phyloP scores from a whole-genome alignment of 1,140 invertebrate genomes.

The Drosophila nikananu region DNA sequence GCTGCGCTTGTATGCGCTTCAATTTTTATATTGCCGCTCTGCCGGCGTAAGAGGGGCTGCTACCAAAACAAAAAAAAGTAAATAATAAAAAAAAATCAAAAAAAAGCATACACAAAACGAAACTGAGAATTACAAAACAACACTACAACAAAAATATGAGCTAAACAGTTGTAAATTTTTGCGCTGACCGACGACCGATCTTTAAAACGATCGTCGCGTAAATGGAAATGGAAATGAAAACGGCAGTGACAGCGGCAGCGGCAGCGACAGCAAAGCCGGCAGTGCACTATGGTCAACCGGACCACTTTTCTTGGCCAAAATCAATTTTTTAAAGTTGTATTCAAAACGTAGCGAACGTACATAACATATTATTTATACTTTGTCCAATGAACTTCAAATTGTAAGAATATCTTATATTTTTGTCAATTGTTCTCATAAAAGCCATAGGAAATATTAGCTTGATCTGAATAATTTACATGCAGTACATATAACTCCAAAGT shows the following conservation, averaged over 20 bases:
- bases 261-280: slow-evolving; percentile 17
- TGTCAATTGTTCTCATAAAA: too few species aligned
- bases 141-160: slow-evolving; percentile 33
- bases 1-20: slow-evolving; percentile 75
- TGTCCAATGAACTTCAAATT: too few species aligned
- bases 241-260: slow-evolving; percentile 47
- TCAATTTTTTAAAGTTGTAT: not conserved
- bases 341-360: not conserved
- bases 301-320: not conserved
- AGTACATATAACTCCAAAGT: not conserved
- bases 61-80: slow-evolving; percentile 51
- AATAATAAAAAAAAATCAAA: slow-evolving; percentile 23
- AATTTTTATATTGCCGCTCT: slow-evolving; percentile 77
- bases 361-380: too few species aligned
- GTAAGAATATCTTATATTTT: too few species aligned
- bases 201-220: slow-evolving; percentile 73
- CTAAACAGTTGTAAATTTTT: slow-evolving; percentile 57
- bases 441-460: too few species aligned
- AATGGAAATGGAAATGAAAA: slow-evolving; percentile 71
- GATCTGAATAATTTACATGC: too few species aligned
- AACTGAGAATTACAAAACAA: slow-evolving; percentile 58
- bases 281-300: not conserved
- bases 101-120: slow-evolving; percentile 48
- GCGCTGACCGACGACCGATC: slow-evolving; percentile 75
- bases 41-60: slow-evolving; percentile 54